Evolutionary conservation across 1,140 invertebrate species (phyloP).

Genomic region (Heliothis virescens): DNA sequence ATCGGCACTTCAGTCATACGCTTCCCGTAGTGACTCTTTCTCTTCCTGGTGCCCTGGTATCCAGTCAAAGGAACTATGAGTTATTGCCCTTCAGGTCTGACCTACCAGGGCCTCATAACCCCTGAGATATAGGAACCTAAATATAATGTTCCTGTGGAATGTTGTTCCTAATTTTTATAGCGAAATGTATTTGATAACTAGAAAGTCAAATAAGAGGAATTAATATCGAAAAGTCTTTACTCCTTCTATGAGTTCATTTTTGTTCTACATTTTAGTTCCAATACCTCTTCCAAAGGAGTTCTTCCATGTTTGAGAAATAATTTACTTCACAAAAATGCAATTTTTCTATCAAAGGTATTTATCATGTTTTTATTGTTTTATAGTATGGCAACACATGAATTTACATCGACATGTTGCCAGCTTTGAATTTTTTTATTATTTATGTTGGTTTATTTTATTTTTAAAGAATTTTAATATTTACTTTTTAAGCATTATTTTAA

Average conservation of each 20-base stretch:
- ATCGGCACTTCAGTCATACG: conserved; percentile 92
- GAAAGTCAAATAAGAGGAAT: not conserved
- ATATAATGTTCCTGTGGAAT: conserved; percentile 38
- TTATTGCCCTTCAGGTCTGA: not conserved
- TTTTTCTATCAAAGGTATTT: not conserved
- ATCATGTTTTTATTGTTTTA: not conserved
- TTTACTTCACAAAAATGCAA: not conserved
- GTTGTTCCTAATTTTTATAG: conserved; percentile 26
- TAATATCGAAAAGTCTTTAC: not conserved
- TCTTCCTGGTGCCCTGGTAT: conserved; percentile 20
- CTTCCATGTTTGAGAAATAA: not conserved
- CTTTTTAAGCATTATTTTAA: not conserved
- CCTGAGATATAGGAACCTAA: not conserved
- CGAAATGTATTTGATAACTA: not conserved
- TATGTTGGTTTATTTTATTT: not conserved
- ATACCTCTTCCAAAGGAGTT: not conserved
- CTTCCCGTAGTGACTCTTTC: conserved; percentile 82
- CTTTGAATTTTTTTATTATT: not conserved
- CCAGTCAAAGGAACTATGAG: not conserved
- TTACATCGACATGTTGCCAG: not conserved
- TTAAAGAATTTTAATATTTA: not conserved
- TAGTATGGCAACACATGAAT: not conserved
- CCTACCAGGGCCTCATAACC: not conserved
- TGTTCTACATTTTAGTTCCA: not conserved
- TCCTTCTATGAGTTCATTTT: not conserved